phyloP scores from a whole-genome alignment of 2,113 vertebrate genomes.

The Shinisaurus crocodilurus region DNA sequence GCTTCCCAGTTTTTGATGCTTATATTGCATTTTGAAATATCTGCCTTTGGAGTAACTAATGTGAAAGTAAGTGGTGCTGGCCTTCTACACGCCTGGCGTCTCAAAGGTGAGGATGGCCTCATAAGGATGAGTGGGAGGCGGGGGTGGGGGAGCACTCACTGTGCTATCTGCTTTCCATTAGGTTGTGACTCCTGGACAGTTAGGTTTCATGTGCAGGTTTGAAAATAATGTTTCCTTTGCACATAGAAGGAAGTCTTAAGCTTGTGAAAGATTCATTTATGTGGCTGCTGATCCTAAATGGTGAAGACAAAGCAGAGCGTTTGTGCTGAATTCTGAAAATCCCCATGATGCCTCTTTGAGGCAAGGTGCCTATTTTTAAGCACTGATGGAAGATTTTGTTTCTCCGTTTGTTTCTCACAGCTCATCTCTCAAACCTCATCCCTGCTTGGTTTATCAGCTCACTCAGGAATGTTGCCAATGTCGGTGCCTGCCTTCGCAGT shows the following conservation, averaged over 20 bases:
- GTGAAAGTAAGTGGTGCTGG: neutral
- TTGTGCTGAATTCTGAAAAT: neutral
- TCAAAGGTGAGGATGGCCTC: neutral
- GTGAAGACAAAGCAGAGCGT: neutral
- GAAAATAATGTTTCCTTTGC: neutral
- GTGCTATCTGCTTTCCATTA: neutral
- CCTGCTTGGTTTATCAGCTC: neutral
- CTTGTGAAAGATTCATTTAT: too few species aligned
- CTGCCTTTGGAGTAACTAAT: neutral
- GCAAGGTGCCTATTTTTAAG: neutral
- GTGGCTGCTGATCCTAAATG: neutral
- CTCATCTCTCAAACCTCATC: neutral
- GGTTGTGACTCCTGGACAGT: neutral
- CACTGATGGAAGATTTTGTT: neutral
- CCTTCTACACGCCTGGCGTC: neutral
- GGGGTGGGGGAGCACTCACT: neutral
- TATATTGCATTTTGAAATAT: too few species aligned
- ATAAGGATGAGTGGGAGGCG: neutral
- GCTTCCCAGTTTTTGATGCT: too few species aligned
- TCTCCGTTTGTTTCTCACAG: neutral
- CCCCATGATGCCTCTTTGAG: neutral
- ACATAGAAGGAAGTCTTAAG: neutral
- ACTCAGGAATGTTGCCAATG: neutral
- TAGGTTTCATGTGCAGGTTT: neutral
- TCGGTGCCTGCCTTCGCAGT: neutral